phyloP scores from a whole-genome alignment of 2,113 vertebrate species.

The Corythornis cristatus region DNA sequence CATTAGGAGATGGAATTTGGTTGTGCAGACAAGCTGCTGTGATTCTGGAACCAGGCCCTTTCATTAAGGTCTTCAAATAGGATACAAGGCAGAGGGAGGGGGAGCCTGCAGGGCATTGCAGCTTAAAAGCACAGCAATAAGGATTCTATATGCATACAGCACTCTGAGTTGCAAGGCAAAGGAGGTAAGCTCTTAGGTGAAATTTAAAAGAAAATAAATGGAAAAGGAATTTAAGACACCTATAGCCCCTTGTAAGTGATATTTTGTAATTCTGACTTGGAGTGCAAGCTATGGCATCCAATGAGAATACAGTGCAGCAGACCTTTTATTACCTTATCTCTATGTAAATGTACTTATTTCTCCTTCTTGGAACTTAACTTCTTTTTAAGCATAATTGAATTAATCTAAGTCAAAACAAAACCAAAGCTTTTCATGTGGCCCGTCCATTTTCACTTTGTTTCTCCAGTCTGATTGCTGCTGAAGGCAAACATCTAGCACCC shows the following conservation, averaged over 20 bases:
- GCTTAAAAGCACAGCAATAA: slow-evolving; percentile 26
- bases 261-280: slow-evolving; percentile 28
- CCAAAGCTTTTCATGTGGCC: not conserved
- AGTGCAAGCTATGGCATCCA: not conserved
- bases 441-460: not conserved
- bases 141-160: slow-evolving; percentile 22
- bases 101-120: slow-evolving; percentile 33
- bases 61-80: slow-evolving; percentile 76
- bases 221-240: not conserved
- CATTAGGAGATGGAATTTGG: slow-evolving; percentile 77
- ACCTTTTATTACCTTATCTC: slow-evolving; percentile 56
- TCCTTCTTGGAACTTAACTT: slow-evolving; percentile 5
- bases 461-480: not conserved
- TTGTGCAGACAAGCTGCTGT: slow-evolving; percentile 61
- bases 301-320: slow-evolving; percentile 23
- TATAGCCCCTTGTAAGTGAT: slow-evolving; percentile 2
- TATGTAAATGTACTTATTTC: slow-evolving; percentile 44
- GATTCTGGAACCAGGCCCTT: slow-evolving; percentile 62
- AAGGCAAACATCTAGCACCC: not conserved
- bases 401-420: slow-evolving; percentile 35
- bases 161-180: not conserved
- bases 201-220: slow-evolving; percentile 31
- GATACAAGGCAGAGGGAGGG: slow-evolving; percentile 38
- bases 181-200: not conserved
- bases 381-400: slow-evolving; percentile 15